These are phyloP conservation scores for Cephus nigrinus DNA, from an alignment of 2,888 invertebrate species.

Conservation along the genomic window DNA sequence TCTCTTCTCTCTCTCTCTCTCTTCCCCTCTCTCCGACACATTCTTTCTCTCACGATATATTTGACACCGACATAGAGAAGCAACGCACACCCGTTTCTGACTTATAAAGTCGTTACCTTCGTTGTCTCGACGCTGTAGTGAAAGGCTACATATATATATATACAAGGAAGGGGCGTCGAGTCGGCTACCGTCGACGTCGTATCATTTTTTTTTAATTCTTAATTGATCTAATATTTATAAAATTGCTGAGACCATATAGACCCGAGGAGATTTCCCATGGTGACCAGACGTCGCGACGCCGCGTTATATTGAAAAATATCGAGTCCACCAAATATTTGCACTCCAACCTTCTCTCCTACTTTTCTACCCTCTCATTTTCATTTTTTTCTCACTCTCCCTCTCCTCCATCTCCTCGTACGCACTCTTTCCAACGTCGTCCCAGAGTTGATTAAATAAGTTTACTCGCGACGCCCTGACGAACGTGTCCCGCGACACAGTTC, in stretches of 20 bases:
- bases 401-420: slow-evolving; percentile 26
- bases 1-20: slow-evolving; percentile 4
- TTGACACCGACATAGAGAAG: slow-evolving; percentile 23
- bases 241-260: slow-evolving; percentile 41
- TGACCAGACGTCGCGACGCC: slow-evolving; percentile 43
- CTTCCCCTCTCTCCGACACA: slow-evolving; percentile 12
- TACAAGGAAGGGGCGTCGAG: neutral
- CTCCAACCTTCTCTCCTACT: slow-evolving; percentile 25
- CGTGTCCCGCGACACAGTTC: slow-evolving; percentile 35
- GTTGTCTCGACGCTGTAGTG: slow-evolving; percentile 14
- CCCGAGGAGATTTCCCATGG: slow-evolving; percentile 59
- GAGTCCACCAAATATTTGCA: slow-evolving; percentile 49
- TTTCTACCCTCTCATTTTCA: slow-evolving; percentile 19
- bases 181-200: slow-evolving; percentile 11
- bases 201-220: slow-evolving; percentile 48
- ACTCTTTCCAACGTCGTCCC: slow-evolving; percentile 10
- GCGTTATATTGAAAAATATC: slow-evolving; percentile 61
- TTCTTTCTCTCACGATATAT: slow-evolving; percentile 32
- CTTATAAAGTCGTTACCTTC: slow-evolving; percentile 49
- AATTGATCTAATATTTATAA: slow-evolving; percentile 62
- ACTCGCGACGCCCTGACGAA: slow-evolving; percentile 37
- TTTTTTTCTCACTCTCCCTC: slow-evolving; percentile 23
- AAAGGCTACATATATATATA: neutral
- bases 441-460: slow-evolving; percentile 51
- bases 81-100: slow-evolving; percentile 28